These are phyloP conservation scores for Gulo gulo DNA, from an alignment of 2,113 vertebrate genomes.

Conservation along the genomic window DNA sequence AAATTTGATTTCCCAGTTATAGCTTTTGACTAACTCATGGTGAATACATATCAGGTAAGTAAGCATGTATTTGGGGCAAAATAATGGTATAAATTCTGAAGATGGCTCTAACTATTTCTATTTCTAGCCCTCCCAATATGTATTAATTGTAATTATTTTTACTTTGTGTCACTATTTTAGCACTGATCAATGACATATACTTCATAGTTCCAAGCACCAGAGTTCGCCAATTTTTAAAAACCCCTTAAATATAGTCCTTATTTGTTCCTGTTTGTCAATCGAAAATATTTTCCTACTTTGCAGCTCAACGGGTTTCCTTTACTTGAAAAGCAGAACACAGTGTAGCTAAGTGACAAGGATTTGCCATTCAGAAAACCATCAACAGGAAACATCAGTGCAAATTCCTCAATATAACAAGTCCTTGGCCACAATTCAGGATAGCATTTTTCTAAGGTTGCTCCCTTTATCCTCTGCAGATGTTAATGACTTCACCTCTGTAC, in stretches of 20 bases:
- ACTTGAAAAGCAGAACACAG: constrained; percentile 76
- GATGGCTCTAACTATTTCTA: background rate
- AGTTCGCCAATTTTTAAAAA: background rate
- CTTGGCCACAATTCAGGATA: constrained; percentile 78
- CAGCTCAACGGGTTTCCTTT: constrained; percentile 68
- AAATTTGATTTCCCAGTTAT: constrained; percentile 29
- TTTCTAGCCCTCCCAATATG: background rate
- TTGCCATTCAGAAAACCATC: constrained; percentile 78
- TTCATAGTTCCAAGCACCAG: background rate
- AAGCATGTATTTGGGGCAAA: constrained; percentile 13
- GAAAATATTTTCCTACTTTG: constrained; percentile 71
- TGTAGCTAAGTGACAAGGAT: constrained; percentile 80
- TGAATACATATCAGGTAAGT: background rate
- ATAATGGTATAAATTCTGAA: constrained; percentile 25
- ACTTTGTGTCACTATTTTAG: background rate
- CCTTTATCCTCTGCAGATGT: constrained; percentile 63
- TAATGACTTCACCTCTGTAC: constrained; percentile 73
- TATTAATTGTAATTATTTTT: background rate
- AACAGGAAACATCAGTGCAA: constrained; percentile 82
- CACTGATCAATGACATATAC: background rate
- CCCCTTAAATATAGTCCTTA: background rate
- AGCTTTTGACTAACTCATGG: background rate
- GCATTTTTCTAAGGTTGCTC: constrained; percentile 70
- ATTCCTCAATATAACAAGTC: constrained; percentile 80
- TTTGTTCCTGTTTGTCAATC: constrained; percentile 60